A percentile compares a stretch with the other conserved stretches of the same genome.
Conservation (phyloP, 2,888 invertebrate species). For the Athalia cordata region DNA sequence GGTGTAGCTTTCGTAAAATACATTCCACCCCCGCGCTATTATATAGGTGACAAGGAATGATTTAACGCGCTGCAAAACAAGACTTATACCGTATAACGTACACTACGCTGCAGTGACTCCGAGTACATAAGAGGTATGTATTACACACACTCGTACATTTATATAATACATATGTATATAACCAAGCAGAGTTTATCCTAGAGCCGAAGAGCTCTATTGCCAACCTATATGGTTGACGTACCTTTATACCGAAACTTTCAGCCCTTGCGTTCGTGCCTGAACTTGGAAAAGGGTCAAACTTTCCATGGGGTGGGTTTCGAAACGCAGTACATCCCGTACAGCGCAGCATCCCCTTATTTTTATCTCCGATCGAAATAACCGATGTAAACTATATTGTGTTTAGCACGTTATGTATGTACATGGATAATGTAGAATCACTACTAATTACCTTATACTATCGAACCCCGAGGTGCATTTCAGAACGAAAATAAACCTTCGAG, state of each 20-base stretch:
- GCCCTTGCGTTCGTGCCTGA: background rate
- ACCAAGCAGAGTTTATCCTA: background rate
- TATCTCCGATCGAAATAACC: background rate
- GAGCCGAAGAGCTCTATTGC: background rate
- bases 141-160: no score
- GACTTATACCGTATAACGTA: background rate
- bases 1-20: background rate
- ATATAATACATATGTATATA: background rate
- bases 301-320: background rate
- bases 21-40: constrained; percentile 7
- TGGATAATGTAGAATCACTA: no score
- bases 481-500: no score
- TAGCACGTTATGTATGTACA: no score
- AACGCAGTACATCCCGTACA: background rate
- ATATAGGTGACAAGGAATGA: constrained; percentile 23
- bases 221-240: no score
- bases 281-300: constrained; percentile 30
- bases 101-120: no score
- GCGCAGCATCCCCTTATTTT: background rate
- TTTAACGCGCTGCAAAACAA: constrained; percentile 32
- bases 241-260: constrained; percentile 3
- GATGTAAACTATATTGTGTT: background rate
- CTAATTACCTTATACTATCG: no score
- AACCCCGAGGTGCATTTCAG: no score
- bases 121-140: no score